Base-by-base conservation (phyloP, 1,140 invertebrate genomes). In the Tetragnatha versicolor region DNA sequence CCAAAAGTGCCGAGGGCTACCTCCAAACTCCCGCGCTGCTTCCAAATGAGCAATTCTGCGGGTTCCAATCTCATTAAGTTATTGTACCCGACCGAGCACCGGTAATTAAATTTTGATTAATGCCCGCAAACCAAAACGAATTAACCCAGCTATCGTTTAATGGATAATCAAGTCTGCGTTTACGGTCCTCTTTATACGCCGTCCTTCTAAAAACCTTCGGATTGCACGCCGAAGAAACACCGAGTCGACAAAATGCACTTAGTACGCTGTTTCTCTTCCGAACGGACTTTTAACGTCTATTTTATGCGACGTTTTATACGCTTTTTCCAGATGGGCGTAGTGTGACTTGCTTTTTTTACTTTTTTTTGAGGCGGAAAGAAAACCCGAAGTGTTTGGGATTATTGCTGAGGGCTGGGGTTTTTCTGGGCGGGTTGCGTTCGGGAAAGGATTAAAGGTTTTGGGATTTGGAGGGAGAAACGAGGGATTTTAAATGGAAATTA, bases 81-180 rank as follows among this genome's bases (percentile, higher is more conserved):
- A 66, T 66, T 66, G 63, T 66, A n/a, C 22, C 63, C 39, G 10
- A 66, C 45, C 63, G 63, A 14, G 35, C 31, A 42, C 45, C 63
- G 49, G 22, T 66, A 66, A 66, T 66, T 66, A 66, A 66, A 66
- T 66, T 66, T 66, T 66, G 63, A 66, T 66, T 66, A 66, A 66
- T 66, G 39, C 20, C 63, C 31, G n/a, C 37, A 27, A 33, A 39
- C 39, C 63, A 66, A 66, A 66, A 66, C 63, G 63, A 66, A 66
- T 66, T 66, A 66, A 66, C 42, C 42, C 42, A 17, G 33, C 39
- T n/a, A 7, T 33, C 25, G 35, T 47, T 42, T 66, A 66, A 66
- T 66, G 63, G 63, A 66, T 66, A 66, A 66, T 49, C 42, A 29
- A 27, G 63, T 29, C 39, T 33, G 25, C 63, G 42, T 66, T 66